Percentiles rank a stretch among this genome's conserved stretches.
phyloP scores from a whole-genome alignment of 2,113 vertebrate species.

The Anthoscopus minutus region DNA sequence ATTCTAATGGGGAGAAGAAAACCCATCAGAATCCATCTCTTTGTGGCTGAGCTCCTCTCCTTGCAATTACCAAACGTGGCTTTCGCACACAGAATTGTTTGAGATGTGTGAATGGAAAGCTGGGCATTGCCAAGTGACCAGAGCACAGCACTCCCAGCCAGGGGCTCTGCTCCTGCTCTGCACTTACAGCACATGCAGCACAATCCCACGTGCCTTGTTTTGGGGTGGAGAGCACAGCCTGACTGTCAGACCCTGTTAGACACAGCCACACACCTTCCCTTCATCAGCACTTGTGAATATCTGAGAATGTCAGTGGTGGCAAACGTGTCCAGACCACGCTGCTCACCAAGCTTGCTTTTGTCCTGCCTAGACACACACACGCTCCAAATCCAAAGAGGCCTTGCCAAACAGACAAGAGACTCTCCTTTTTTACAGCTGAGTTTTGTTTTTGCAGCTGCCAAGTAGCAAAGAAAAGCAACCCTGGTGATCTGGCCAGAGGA shows the following conservation, averaged over 20 bases:
- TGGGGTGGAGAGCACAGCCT: neutral
- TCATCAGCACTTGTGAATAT: neutral
- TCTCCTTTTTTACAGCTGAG: constrained; percentile 6
- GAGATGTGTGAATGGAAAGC: neutral
- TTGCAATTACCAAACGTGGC: neutral
- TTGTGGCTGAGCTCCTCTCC: neutral
- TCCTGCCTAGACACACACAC: neutral
- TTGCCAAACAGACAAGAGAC: neutral
- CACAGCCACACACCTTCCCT: neutral
- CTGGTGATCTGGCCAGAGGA: constrained; percentile 18
- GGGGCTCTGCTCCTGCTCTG: neutral
- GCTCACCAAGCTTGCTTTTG: neutral
- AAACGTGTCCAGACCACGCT: neutral
- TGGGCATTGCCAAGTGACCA: neutral
- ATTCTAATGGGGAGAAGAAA: neutral
- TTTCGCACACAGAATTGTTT: neutral
- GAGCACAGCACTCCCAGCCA: neutral
- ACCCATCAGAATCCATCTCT: constrained; percentile 33
- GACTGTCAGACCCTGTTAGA: neutral
- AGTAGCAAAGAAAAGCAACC: constrained; percentile 27
- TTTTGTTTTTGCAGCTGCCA: constrained; percentile 30
- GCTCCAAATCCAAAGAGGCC: neutral
- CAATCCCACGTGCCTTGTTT: fast-evolving
- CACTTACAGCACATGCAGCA: neutral
- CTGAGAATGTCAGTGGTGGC: neutral